Evolutionary conservation across 2,888 invertebrate species (phyloP).

Genomic region (Busseola fusca): DNA sequence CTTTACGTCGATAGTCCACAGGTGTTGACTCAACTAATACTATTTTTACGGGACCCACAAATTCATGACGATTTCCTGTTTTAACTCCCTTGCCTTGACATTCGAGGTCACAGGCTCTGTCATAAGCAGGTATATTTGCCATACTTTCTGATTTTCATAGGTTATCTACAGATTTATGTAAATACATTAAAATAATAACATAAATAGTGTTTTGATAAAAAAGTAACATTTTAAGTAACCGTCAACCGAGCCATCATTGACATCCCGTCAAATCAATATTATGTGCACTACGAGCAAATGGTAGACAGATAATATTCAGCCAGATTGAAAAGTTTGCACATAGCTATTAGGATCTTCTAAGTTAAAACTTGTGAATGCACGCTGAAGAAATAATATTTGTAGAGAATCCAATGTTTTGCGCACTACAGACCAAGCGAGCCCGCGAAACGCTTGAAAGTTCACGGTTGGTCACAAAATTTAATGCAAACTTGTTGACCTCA

Average conservation of each 20-base stretch:
- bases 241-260: constrained; percentile 8
- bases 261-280: constrained; percentile 4
- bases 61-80: constrained; percentile 59
- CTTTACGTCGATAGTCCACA: constrained; percentile 60
- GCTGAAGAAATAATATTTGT: constrained; percentile 66
- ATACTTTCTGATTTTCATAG: constrained; percentile 17
- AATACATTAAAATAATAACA: constrained; percentile 7
- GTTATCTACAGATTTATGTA: not conserved
- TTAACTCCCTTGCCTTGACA: constrained; percentile 56
- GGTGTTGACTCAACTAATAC: constrained; percentile 72
- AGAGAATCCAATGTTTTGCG: constrained; percentile 66
- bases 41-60: constrained; percentile 78
- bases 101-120: constrained; percentile 63
- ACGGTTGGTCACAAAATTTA: constrained; percentile 44
- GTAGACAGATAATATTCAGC: not conserved
- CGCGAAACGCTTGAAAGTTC: constrained; percentile 63
- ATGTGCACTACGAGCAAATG: not conserved
- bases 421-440: constrained; percentile 60
- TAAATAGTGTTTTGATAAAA: not conserved
- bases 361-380: constrained; percentile 49
- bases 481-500: constrained; percentile 4
- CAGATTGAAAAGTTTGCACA: not conserved
- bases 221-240: constrained; percentile 1
- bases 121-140: not conserved
- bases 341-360: constrained; percentile 10